Percentiles rank a stretch among this genome's conserved stretches.
phyloP scores from a whole-genome alignment of 2,113 vertebrate genomes.

The Misgurnus anguillicaudatus region DNA sequence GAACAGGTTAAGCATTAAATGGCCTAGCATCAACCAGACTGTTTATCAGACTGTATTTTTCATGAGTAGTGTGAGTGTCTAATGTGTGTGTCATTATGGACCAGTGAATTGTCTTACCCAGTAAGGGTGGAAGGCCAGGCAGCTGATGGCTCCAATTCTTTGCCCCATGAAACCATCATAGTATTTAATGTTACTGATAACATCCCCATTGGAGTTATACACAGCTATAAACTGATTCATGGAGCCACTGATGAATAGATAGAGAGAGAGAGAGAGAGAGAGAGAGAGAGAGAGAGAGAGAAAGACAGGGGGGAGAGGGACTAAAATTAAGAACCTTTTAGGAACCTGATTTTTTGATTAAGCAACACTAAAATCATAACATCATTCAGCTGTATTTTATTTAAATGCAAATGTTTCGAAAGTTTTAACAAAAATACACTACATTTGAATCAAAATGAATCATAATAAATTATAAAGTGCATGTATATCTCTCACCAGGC shows the following conservation, averaged over 20 bases:
- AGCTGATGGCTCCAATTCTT: constrained; percentile 97
- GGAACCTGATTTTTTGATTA: too few species aligned
- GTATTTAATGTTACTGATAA: constrained; percentile 99
- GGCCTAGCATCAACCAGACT: too few species aligned
- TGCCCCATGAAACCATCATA: constrained; percentile 99
- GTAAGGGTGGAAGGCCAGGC: constrained; percentile 95
- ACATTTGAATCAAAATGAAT: too few species aligned
- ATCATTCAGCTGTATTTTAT: too few species aligned
- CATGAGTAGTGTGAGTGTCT: not conserved
- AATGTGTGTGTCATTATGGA: not conserved
- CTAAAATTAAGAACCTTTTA: too few species aligned
- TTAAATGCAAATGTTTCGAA: too few species aligned
- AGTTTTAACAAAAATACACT: too few species aligned
- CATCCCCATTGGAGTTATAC: constrained; percentile 88
- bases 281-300: too few species aligned
- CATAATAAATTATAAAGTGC: not conserved
- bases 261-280: not conserved
- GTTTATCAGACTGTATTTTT: too few species aligned
- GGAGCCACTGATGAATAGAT: constrained; percentile 80
- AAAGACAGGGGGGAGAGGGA: too few species aligned
- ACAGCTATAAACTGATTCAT: constrained; percentile 99
- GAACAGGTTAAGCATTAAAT: too few species aligned
- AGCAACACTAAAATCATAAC: too few species aligned
- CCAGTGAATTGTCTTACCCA: constrained; percentile 79
- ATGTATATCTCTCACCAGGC: constrained; percentile 84